Conservation (phyloP, 2,113 vertebrate genomes). For the Parotia lawesii region DNA sequence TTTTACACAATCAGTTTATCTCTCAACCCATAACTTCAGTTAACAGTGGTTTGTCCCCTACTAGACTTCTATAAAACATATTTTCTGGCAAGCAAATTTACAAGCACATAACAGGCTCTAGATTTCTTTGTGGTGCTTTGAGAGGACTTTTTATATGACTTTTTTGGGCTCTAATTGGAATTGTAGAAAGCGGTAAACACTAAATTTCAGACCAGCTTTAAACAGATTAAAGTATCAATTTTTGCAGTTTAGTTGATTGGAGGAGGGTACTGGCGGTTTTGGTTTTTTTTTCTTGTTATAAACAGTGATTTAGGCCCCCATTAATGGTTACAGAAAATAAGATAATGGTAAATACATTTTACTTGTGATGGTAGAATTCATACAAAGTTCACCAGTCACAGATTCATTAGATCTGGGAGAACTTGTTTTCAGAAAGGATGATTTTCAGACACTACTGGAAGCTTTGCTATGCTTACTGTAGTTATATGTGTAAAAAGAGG, state of each 20-base stretch:
- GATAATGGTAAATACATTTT: neutral
- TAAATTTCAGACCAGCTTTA: neutral
- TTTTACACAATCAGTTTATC: neutral
- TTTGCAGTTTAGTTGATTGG: neutral
- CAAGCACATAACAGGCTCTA: neutral
- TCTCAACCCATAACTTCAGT: neutral
- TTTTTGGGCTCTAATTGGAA: neutral
- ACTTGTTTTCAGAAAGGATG: neutral
- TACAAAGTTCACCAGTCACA: neutral
- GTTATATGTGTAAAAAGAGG: fast-evolving
- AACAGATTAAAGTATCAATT: neutral
- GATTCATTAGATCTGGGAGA: neutral
- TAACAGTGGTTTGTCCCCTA: neutral
- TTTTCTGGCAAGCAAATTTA: neutral
- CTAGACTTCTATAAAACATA: neutral
- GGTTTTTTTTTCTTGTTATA: neutral
- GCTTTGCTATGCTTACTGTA: neutral
- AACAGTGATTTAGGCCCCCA: neutral
- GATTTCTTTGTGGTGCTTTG: neutral
- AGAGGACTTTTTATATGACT: fast-evolving
- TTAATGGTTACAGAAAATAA: neutral
- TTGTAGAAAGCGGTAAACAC: neutral
- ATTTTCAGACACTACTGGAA: neutral
- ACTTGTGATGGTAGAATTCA: neutral
- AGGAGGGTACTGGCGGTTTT: fast-evolving